phyloP scores from a whole-genome alignment of 2,888 invertebrate species.

The Ennomos erosarius region DNA sequence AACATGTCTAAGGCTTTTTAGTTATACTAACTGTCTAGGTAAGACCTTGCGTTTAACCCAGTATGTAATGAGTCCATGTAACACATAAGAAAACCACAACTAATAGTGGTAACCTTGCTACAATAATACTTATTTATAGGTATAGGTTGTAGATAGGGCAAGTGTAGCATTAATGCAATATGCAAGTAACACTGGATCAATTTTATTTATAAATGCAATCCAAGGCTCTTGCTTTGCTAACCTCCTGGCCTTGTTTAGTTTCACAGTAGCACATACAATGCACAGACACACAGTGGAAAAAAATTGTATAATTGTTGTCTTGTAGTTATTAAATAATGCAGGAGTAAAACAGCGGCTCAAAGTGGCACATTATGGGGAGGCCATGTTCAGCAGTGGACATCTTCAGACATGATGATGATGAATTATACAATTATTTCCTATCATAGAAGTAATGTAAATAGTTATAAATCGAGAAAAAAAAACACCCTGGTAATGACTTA shows the following conservation, averaged over 20 bases:
- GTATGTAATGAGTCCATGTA: not conserved
- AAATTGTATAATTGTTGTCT: too few species aligned
- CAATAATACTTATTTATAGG: constrained; percentile 24
- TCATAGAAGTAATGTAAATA: too few species aligned
- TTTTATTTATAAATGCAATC: constrained; percentile 38
- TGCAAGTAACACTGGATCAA: constrained; percentile 32
- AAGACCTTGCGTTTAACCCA: constrained; percentile 9
- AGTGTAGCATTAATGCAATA: constrained; percentile 39
- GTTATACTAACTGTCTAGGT: constrained; percentile 1
- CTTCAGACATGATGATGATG: too few species aligned
- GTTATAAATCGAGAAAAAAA: too few species aligned
- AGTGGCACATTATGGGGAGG: too few species aligned
- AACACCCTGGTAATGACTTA: too few species aligned
- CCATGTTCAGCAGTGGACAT: too few species aligned
- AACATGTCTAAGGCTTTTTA: constrained; percentile 5
- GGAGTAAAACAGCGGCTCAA: too few species aligned
- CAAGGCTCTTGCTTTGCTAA: constrained; percentile 42
- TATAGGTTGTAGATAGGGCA: constrained; percentile 50
- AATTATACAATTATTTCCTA: too few species aligned
- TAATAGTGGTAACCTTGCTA: constrained; percentile 43
- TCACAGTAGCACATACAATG: constrained; percentile 11
- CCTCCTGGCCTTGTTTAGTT: constrained; percentile 32
- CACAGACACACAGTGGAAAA: too few species aligned
- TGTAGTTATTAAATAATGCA: too few species aligned
- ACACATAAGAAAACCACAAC: constrained; percentile 26